These are phyloP conservation scores for Neogale vison DNA, from an alignment of 2,113 vertebrate species.

Conservation along the genomic window DNA sequence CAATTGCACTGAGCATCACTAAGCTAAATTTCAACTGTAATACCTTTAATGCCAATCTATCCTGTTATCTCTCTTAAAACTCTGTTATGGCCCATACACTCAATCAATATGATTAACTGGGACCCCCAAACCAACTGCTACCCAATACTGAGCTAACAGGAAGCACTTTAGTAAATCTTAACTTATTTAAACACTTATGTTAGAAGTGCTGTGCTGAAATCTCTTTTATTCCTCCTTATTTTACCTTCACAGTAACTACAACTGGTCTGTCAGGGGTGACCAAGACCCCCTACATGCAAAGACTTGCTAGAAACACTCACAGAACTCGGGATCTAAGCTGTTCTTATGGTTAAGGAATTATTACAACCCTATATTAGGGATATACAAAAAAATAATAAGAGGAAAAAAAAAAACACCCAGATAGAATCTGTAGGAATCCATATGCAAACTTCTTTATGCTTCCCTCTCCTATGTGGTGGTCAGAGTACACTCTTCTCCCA, in stretches of 20 bases:
- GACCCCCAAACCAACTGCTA: background rate
- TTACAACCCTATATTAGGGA: background rate
- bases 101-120: background rate
- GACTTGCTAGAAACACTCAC: background rate
- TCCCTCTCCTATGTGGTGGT: too few species aligned
- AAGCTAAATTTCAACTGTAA: background rate
- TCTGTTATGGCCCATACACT: background rate
- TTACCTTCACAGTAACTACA: background rate
- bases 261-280: background rate
- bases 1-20: fast-evolving
- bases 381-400: background rate
- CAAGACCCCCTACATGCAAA: background rate
- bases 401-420: background rate
- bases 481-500: background rate
- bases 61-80: background rate
- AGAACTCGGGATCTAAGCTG: background rate
- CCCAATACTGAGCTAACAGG: fast-evolving
- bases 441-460: background rate
- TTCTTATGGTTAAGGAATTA: background rate
- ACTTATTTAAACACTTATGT: background rate
- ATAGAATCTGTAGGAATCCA: background rate
- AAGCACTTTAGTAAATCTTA: background rate
- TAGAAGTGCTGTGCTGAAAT: background rate
- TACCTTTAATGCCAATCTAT: background rate
- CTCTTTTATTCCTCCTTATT: background rate